Percentiles rank a stretch among this genome's conserved stretches.
phyloP scores from a whole-genome alignment of 2,888 invertebrate genomes.

The Ectropis crepuscularia region DNA sequence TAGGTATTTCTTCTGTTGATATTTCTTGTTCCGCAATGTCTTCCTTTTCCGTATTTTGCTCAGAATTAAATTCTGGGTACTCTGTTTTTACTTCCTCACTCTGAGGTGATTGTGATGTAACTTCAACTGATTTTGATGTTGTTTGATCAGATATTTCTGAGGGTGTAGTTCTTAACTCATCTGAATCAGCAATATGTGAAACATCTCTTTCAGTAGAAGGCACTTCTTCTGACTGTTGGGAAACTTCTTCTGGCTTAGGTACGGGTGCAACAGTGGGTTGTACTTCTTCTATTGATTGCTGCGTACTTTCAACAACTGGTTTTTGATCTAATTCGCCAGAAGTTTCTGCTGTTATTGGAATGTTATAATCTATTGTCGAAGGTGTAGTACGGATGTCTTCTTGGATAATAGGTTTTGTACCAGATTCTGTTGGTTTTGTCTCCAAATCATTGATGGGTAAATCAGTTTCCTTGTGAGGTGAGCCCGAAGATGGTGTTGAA shows the following conservation, averaged over 20 bases:
- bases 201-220: slow-evolving; percentile 14
- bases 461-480: slow-evolving; percentile 21
- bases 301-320: neutral
- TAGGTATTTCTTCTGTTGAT: neutral
- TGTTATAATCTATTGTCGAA: neutral
- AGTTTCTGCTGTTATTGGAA: neutral
- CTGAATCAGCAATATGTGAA: slow-evolving; percentile 6
- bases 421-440: slow-evolving; percentile 16
- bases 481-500: slow-evolving; percentile 14
- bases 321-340: slow-evolving; percentile 8
- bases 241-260: neutral
- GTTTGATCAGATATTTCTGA: slow-evolving; percentile 21
- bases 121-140: slow-evolving; percentile 25
- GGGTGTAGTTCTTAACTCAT: slow-evolving; percentile 20
- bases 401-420: slow-evolving; percentile 22
- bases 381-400: slow-evolving; percentile 11
- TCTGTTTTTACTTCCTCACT: slow-evolving; percentile 26
- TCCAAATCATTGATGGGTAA: neutral
- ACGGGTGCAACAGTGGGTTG: neutral
- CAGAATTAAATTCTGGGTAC: slow-evolving; percentile 17
- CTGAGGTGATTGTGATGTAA: slow-evolving; percentile 1
- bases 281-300: slow-evolving; percentile 5
- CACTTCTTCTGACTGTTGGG: slow-evolving; percentile 14
- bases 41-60: slow-evolving; percentile 15
- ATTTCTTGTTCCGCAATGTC: slow-evolving; percentile 1